phyloP scores from a whole-genome alignment of 1,140 invertebrate species.

The Plutomurus gul region DNA sequence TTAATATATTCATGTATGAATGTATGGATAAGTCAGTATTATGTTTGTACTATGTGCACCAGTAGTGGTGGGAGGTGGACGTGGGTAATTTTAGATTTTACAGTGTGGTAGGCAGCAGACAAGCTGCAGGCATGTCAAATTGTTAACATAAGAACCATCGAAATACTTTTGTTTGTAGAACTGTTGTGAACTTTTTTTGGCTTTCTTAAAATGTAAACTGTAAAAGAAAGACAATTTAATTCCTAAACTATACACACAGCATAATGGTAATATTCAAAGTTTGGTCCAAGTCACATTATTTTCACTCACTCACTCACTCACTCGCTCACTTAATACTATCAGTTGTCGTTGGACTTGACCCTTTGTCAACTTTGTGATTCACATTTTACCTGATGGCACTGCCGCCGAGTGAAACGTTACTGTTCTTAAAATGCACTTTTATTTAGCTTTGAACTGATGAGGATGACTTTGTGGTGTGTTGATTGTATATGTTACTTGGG shows the following conservation, averaged over 20 bases:
- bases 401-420: neutral
- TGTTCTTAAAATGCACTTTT: neutral
- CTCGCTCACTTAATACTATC: too few relatives aligned
- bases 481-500: too few relatives aligned
- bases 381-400: slow-evolving; percentile 1
- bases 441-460: neutral
- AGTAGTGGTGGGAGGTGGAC: neutral
- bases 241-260: neutral
- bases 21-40: too few relatives aligned
- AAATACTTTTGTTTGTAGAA: neutral
- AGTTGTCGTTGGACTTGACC: slow-evolving; percentile 1
- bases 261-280: neutral
- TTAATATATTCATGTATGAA: neutral
- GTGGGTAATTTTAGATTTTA: neutral
- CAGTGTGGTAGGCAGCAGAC: neutral
- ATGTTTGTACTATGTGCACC: too few relatives aligned
- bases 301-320: too few relatives aligned
- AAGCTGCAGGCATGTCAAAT: neutral
- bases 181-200: neutral
- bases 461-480: too few relatives aligned
- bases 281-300: neutral
- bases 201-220: neutral
- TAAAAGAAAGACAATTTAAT: slow-evolving; percentile 23
- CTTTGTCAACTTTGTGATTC: neutral
- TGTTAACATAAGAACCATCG: neutral